Base-by-base conservation (phyloP, 2,888 invertebrate species). In the Tricholauxania praeusta region DNA sequence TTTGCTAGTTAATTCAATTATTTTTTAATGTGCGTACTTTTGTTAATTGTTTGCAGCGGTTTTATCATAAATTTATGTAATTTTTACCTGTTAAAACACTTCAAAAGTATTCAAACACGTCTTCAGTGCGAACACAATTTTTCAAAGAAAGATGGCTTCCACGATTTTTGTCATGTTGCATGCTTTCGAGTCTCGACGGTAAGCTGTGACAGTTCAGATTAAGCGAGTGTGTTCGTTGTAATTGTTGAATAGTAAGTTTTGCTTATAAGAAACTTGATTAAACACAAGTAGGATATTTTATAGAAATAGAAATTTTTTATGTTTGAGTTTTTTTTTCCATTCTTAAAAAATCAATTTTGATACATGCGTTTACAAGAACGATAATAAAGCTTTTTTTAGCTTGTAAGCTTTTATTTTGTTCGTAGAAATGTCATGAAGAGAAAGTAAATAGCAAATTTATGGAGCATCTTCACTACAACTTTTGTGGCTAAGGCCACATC, bases 61-160 rank as follows among this genome's bases (percentile, higher is more conserved):
- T 2, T 79, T 78, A 12, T 15, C 8, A 15, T 39, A 73, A 60
- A 73, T 75, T 72, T 64, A 52, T 63, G 59, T 57, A 76, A 71
- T 80, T 80, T 79, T 86, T 86, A 86, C 86, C 86, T 85, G 80
- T 84, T 83, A 83, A 85, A 85, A 84, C 84, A 84, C 85, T 84
- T 78, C 76, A 81, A 86, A 84, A 84, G 80, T 84, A 85, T 84
- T 84, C 80, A 84, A 86, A 86, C 86, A 87, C 87, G 87, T 86
- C 87, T 81, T 85, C 77, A 79, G 78, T 79, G 82, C 80, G 79
- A 80, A 82, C 82, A 85, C 82, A 85, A 83, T 79, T 83, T 82
- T 82, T 77, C 82, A 87, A 87, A 87, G 86, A 79, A 86, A 85
- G 84, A 84, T 81, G 83, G 83, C 79, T 69, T 72, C 79, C 79